Base-by-base conservation (phyloP, 2,797 vertebrate species). In the Pangasius krempfi region DNA sequence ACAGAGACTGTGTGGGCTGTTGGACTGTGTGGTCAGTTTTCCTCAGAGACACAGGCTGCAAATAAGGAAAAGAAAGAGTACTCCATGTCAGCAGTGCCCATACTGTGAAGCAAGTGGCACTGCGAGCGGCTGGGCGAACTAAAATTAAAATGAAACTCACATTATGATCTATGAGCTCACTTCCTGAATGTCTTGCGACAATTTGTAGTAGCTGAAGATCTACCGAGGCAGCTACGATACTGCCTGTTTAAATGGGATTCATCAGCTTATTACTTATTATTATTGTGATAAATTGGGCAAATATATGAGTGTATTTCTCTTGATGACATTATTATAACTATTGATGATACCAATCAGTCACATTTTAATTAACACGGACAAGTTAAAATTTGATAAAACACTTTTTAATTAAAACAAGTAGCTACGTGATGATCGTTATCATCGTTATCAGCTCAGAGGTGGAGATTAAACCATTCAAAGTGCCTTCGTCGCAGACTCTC, bases 1-100 rank as follows among this genome's bases (percentile, higher is more conserved):
- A 54, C n/a, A 20, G 13, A 52, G 5, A n/a, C 50, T 7, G 58
- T 89, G 88, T 87, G 89, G 89, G 88, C 83, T 85, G 54, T 25
- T 44, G 86, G 60, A 82, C 84, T 81, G 50, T n/a, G 12, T 82
- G 70, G 56, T 62, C 56, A n/a, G 54, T 68, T 82, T 44, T 52
- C 84, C 85, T 87, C 66, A 79, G 72, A 88, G 86, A 88, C 60
- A 80, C 4, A 82, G 44, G 9, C 52, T 85, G 84, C 82, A 62
- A 84, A 90, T 86, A 85, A 76, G 76, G 14, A 84, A 66, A 52
- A 76, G 5, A 66, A 75, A 68, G 27, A 22, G 37, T 50, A 52
- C 79, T 70, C n/a, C 47, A 62, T 13, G 72, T 84, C 56, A 30
- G 60, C 78, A 37, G 33, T 27, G 86, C 22, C 8, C 44, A 64